A percentile compares a stretch with the other conserved stretches of the same genome.
Evolutionary conservation across 2,888 invertebrate genomes (phyloP).

Genomic region (Empis livida): DNA sequence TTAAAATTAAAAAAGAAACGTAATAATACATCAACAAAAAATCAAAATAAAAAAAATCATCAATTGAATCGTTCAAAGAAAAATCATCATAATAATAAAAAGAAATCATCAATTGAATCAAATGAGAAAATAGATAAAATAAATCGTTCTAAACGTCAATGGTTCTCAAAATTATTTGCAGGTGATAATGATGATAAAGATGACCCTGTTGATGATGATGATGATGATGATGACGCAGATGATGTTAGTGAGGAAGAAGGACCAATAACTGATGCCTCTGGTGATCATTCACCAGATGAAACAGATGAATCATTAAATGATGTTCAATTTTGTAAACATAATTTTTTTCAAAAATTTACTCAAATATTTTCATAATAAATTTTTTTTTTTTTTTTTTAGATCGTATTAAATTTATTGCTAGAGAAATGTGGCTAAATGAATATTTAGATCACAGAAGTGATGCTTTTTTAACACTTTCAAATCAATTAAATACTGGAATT

Average conservation of each 20-base stretch:
- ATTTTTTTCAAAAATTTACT: not conserved
- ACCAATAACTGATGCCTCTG: not conserved
- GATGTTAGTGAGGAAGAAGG: constrained; percentile 12
- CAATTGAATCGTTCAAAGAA: not conserved
- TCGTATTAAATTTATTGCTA: constrained; percentile 22
- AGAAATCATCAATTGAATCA: not conserved
- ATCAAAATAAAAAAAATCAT: not conserved
- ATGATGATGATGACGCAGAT: constrained; percentile 10
- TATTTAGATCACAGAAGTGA: constrained; percentile 14
- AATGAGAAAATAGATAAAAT: constrained; percentile 3
- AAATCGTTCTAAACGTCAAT: not conserved
- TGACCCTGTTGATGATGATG: constrained; percentile 8
- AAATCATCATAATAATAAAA: constrained; percentile 5
- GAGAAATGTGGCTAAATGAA: constrained; percentile 20
- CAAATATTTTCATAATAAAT: not conserved
- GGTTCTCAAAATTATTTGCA: constrained; percentile 7
- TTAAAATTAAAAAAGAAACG: constrained; percentile 4
- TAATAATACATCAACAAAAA: not conserved
- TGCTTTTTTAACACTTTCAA: constrained; percentile 18
- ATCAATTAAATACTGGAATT: constrained; percentile 15
- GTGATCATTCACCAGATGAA: not conserved
- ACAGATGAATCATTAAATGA: not conserved
- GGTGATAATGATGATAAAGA: constrained; percentile 13
- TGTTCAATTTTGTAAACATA: constrained; percentile 11
- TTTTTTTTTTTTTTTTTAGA: constrained; percentile 14